Evolutionary conservation across 2,888 invertebrate genomes (phyloP).

Genomic region (Tachystola acroxantha): DNA sequence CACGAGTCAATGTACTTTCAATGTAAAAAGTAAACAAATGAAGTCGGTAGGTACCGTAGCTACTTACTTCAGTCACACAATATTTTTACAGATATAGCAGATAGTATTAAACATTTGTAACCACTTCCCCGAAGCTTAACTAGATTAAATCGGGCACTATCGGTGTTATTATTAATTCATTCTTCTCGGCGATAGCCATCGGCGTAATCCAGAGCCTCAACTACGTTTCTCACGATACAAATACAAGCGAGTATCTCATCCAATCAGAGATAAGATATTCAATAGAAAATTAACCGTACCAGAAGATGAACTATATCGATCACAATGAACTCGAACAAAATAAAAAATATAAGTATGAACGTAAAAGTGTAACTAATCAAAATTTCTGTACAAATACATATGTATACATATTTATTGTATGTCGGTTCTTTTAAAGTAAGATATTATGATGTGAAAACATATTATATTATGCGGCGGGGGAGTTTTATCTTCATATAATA

Average conservation of each 20-base stretch:
- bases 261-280: constrained; percentile 62
- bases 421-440: too few species aligned
- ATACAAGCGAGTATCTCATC: constrained; percentile 40
- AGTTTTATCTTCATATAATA: too few species aligned
- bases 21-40: constrained; percentile 2
- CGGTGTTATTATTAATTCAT: constrained; percentile 65
- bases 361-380: too few species aligned
- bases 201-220: constrained; percentile 59
- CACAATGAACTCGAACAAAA: constrained; percentile 1
- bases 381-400: too few species aligned
- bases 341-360: too few species aligned
- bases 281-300: constrained; percentile 63
- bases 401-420: too few species aligned
- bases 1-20: constrained; percentile 4
- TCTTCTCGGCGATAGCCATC: constrained; percentile 61
- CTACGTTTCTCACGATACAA: constrained; percentile 68
- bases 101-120: too few species aligned
- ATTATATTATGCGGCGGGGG: too few species aligned
- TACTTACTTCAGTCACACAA: too few species aligned
- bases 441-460: too few species aligned
- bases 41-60: too few species aligned
- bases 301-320: constrained; percentile 25
- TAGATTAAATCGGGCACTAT: constrained; percentile 55
- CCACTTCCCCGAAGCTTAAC: constrained; percentile 39
- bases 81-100: too few species aligned